These are phyloP conservation scores for Micronycteris hirsuta DNA, from an alignment of 2,113 vertebrate genomes.

Conservation along the genomic window DNA sequence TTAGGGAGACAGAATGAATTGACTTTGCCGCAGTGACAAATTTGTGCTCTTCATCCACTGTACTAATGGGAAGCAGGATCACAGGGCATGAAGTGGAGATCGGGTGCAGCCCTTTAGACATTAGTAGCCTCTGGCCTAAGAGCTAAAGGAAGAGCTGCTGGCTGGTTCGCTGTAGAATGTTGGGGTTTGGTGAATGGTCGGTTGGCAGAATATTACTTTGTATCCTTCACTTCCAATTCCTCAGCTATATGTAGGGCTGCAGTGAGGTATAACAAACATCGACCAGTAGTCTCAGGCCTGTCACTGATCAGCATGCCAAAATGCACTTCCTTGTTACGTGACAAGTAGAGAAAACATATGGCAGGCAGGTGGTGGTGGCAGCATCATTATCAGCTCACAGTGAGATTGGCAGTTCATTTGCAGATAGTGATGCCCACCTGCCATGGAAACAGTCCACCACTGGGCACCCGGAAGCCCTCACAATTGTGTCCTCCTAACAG, in stretches of 20 bases:
- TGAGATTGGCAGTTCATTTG: constrained; percentile 69
- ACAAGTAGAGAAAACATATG: constrained; percentile 69
- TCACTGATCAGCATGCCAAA: constrained; percentile 56
- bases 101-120: not conserved
- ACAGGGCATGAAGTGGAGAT: not conserved
- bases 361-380: constrained; percentile 64
- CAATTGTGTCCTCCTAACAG: not conserved
- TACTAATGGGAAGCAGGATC: not conserved
- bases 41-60: not conserved
- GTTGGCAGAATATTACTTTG: not conserved
- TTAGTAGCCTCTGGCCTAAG: not conserved
- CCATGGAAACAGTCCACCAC: constrained; percentile 42
- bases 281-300: constrained; percentile 30
- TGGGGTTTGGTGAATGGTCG: not conserved
- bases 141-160: not conserved
- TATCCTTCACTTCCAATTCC: not conserved
- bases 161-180: not conserved
- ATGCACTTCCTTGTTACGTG: constrained; percentile 59
- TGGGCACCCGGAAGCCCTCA: constrained; percentile 21
- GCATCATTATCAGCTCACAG: constrained; percentile 59
- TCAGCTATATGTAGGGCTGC: not conserved
- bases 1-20: not conserved
- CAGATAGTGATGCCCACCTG: constrained; percentile 61
- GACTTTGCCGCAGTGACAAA: not conserved
- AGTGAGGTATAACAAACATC: not conserved